Conservation (phyloP, 2,113 vertebrate genomes). For the Vireo altiloquus region DNA sequence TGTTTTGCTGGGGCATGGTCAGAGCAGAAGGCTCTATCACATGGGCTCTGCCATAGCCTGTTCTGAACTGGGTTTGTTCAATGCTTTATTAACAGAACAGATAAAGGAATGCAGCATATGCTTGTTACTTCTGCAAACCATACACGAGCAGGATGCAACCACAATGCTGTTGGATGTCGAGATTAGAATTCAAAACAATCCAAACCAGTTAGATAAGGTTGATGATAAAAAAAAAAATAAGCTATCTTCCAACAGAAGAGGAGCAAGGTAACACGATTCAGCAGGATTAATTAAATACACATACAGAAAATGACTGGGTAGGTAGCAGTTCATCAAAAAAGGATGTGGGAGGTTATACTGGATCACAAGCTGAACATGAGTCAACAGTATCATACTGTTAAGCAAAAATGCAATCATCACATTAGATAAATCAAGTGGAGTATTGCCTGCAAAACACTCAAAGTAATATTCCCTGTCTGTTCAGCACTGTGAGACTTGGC, state of each 20-base stretch:
- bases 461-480: not conserved
- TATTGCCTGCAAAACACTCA: not conserved
- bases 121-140: not conserved
- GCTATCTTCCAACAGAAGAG: not conserved
- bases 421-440: conserved; percentile 1
- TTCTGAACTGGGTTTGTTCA: not conserved
- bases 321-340: conserved; percentile 32
- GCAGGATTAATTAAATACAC: not conserved
- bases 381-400: conserved; percentile 25
- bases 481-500: not conserved
- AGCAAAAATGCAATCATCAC: not conserved
- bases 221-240: not conserved
- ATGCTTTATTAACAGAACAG: not conserved
- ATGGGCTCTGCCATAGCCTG: not conserved
- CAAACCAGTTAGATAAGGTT: not conserved
- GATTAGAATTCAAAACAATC: not conserved
- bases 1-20: not conserved
- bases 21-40: conserved; percentile 12
- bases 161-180: not conserved
- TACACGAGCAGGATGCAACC: not conserved
- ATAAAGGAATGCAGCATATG: conserved; percentile 2
- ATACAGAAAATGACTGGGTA: conserved; percentile 9
- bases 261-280: not conserved
- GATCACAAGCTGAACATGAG: conserved; percentile 60
- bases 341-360: conserved; percentile 44